Percentiles rank a stretch among this genome's conserved stretches.
These are phyloP conservation scores for Coturnix japonica DNA, from an alignment of 2,113 vertebrate species.

Conservation along the genomic window DNA sequence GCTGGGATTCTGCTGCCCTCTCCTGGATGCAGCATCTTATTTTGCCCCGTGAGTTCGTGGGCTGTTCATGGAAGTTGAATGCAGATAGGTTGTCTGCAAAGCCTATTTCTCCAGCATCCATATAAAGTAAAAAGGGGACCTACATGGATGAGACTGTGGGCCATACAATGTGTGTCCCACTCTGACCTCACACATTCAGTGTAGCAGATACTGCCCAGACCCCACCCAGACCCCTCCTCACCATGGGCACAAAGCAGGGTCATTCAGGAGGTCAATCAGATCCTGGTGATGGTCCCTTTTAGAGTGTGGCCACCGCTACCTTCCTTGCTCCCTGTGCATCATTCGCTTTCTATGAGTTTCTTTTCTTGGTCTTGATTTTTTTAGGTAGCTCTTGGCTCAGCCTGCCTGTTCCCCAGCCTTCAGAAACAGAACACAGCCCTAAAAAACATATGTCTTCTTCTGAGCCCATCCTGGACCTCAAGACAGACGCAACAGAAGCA, in stretches of 20 bases:
- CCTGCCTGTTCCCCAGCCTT: neutral
- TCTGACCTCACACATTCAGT: neutral
- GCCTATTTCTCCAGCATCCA: neutral
- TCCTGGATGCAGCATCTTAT: neutral
- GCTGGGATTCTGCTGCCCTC: slow-evolving; percentile 42
- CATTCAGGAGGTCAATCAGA: neutral
- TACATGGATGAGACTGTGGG: neutral
- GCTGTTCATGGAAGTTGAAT: accelerated
- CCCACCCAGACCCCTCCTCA: neutral
- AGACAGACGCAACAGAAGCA: neutral
- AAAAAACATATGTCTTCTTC: slow-evolving; percentile 43
- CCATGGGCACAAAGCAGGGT: accelerated
- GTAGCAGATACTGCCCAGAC: neutral
- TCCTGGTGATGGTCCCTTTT: neutral
- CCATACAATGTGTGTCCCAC: neutral
- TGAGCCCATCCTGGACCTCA: slow-evolving; percentile 62
- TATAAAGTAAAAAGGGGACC: neutral
- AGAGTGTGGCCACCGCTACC: neutral
- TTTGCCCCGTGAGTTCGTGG: neutral
- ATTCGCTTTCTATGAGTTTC: neutral
- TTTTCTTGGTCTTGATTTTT: neutral
- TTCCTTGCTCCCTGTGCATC: neutral
- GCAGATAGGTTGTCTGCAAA: neutral
- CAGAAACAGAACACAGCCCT: neutral
- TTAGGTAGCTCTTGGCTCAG: slow-evolving; percentile 56